Evolutionary conservation across 2,888 invertebrate genomes (phyloP), one percentile per base, ranked within the genome.

Genomic region (Pasiphila rectangulata): DNA sequence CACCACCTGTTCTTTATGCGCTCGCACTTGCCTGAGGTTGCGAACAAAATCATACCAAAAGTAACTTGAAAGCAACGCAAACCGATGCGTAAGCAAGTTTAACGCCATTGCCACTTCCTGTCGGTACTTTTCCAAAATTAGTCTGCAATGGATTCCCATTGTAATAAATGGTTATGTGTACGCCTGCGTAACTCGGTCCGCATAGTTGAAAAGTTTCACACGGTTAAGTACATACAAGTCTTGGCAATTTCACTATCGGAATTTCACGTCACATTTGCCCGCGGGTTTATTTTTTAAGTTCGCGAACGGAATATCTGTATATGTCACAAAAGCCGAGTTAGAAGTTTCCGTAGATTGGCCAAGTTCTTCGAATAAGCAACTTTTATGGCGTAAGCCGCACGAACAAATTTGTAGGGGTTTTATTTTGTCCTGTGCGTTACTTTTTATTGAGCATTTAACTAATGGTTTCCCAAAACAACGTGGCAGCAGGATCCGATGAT

Each of bases 1-100:
- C 66, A 63, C 62, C 83, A 83, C 82, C 79, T 82, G 76, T 67
- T 70, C 77, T 79, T 75, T 73, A 72, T 67, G 67, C 67, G 69
- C 68, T 73, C 74, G 69, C 76, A 75, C 73, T 70, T 75, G 76
- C 67, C n/a, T 73, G 70, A 63, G 63, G 66, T 58, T 59, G 60
- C 57, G 54, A 57, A 57, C 60, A 56, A 63, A 60, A 59, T 57
- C 42, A 50, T 29, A 41, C 54, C 51, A 38, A 12, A 46, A 52
- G 46, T 54, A 51, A 46, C 47, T 56, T 53, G 42, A 57, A 62
- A 52, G 49, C 34, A 46, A 47, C 59, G 42, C 46, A 52, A 55
- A 40, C 43, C 53, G 44, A 52, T 54, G 50, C 54, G 54, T 56
- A 51, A 47, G 55, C 50, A 52, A 52, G 24, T 56, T 48, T 51